A percentile compares a stretch with the other conserved stretches of the same genome.
Evolutionary conservation across 2,888 invertebrate species (phyloP).

Genomic region (Andrena bicolor): DNA sequence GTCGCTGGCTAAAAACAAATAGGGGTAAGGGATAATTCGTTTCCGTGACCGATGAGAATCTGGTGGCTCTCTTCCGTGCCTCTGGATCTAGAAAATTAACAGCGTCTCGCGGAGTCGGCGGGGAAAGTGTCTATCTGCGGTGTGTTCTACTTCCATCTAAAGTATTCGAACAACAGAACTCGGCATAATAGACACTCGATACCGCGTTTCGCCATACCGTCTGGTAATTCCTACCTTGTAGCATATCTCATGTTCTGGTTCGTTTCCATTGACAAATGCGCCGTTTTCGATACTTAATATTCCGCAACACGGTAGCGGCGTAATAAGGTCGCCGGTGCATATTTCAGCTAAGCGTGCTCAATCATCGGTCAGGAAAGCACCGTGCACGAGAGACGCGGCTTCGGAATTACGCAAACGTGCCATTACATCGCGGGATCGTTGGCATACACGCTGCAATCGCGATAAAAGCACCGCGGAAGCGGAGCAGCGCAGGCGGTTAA

Average conservation of each 20-base stretch:
- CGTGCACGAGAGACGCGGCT: conserved; percentile 44
- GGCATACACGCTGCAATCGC: conserved; percentile 49
- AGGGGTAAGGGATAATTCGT: conserved; percentile 74
- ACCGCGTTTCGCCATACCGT: conserved; percentile 21
- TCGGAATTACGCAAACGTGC: conserved; percentile 57
- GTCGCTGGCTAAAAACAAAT: conserved; percentile 79
- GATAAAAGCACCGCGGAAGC: conserved; percentile 27
- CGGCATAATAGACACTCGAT: conserved; percentile 1
- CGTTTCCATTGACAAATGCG: conserved; percentile 33
- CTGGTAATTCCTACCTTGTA: conserved; percentile 15
- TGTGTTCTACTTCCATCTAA: neutral
- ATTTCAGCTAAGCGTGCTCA: conserved; percentile 38
- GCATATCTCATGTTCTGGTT: conserved; percentile 30
- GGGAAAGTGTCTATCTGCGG: neutral
- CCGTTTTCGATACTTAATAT: conserved; percentile 52
- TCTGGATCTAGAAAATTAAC: conserved; percentile 74
- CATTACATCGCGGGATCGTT: conserved; percentile 65
- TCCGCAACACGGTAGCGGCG: conserved; percentile 50
- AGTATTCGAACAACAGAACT: neutral
- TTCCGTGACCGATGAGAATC: conserved; percentile 66
- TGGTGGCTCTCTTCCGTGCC: conserved; percentile 54
- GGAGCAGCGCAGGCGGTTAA: conserved; percentile 7
- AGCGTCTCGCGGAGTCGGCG: neutral
- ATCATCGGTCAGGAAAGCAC: conserved; percentile 64
- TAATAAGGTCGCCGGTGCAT: conserved; percentile 43